Conservation (phyloP, 30 jellyfish, hydroid and myxozoan genomes). For the Cassiopea andromeda region DNA sequence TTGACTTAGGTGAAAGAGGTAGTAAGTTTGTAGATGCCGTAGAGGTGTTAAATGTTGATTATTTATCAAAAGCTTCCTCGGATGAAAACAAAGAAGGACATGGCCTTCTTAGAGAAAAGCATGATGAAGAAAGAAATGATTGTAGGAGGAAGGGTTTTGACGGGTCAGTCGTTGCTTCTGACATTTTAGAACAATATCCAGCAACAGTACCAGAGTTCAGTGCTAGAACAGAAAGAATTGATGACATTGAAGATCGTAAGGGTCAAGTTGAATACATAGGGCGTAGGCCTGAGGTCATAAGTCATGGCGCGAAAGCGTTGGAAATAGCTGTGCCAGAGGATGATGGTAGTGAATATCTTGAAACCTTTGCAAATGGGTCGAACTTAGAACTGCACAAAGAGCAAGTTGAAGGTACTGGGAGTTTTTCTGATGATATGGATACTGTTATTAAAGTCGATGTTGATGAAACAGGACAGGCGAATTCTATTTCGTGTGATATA, state of each 20-base stretch:
- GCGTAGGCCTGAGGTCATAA: background rate
- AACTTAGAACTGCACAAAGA: background rate
- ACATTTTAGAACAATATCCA: background rate
- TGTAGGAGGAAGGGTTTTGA: background rate
- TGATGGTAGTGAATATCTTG: background rate
- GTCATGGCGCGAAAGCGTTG: background rate
- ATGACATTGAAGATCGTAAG: background rate
- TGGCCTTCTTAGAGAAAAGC: background rate
- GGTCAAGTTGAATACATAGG: background rate
- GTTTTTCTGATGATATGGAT: background rate
- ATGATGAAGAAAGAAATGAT: background rate
- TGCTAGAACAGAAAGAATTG: background rate
- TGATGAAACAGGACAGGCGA: background rate
- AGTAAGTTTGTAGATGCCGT: background rate
- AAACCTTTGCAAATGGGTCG: background rate
- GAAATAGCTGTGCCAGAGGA: background rate
- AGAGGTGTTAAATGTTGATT: background rate
- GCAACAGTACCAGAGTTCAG: background rate
- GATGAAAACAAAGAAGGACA: background rate
- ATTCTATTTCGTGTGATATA: background rate
- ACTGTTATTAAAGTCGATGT: background rate
- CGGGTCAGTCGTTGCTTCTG: background rate
- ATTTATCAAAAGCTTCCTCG: background rate
- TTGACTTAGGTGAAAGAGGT: background rate
- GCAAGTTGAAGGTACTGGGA: background rate